These are phyloP conservation scores for Horisme vitalbata DNA, from an alignment of 2,888 invertebrate genomes.

Conservation along the genomic window DNA sequence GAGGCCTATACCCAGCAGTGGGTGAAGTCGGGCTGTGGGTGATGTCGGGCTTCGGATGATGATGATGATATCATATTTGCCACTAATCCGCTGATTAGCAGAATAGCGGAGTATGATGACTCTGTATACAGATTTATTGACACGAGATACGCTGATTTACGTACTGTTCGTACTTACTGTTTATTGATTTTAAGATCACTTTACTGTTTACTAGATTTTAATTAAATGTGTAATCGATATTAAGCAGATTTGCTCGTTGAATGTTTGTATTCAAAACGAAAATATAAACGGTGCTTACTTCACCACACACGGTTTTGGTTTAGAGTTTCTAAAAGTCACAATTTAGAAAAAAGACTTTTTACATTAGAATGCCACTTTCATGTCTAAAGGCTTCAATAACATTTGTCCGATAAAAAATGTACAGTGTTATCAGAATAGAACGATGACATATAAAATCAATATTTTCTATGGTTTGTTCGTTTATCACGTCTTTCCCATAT, in stretches of 20 bases:
- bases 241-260: neutral
- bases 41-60: too few species aligned
- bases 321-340: too few species aligned
- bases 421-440: constrained; percentile 5
- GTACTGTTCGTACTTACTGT: constrained; percentile 14
- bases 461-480: constrained; percentile 36
- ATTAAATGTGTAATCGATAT: neutral
- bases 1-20: too few species aligned
- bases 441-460: constrained; percentile 23
- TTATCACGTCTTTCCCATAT: constrained; percentile 60
- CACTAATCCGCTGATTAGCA: constrained; percentile 14
- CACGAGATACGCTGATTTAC: constrained; percentile 12
- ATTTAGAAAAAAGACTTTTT: too few species aligned
- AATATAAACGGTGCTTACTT: too few species aligned
- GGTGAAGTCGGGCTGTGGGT: too few species aligned
- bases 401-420: neutral
- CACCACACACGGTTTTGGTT: too few species aligned
- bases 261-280: too few species aligned
- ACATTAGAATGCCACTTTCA: too few species aligned
- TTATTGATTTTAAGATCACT: constrained; percentile 3
- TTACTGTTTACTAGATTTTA: constrained; percentile 6
- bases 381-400: neutral
- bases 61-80: neutral
- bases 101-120: constrained; percentile 17
- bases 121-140: constrained; percentile 17